These are phyloP conservation scores for Macrostomum lignano DNA, from an alignment of 1,140 invertebrate genomes.

Conservation along the genomic window DNA sequence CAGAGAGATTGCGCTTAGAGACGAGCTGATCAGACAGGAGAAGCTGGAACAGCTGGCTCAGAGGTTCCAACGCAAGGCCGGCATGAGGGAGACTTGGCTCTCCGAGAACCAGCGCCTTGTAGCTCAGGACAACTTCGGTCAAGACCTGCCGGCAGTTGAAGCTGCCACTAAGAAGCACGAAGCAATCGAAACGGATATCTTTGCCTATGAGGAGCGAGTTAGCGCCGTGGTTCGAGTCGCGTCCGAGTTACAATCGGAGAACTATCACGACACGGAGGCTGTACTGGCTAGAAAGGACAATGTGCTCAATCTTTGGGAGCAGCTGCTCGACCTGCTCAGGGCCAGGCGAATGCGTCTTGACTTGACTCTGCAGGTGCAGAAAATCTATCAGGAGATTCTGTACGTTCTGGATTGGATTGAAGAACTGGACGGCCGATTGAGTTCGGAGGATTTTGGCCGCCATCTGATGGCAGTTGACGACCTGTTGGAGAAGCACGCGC, in stretches of 20 bases:
- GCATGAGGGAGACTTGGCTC: slow-evolving; percentile 94
- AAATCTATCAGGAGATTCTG: slow-evolving; percentile 81
- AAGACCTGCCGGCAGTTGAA: slow-evolving; percentile 81
- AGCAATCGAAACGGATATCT: slow-evolving; percentile 96
- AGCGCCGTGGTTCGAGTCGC: slow-evolving; percentile 91
- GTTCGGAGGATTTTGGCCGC: slow-evolving; percentile 91
- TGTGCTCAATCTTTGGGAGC: slow-evolving; percentile 81
- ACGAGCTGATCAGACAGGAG: slow-evolving; percentile 80
- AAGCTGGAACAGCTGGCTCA: slow-evolving; percentile 89
- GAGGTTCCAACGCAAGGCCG: slow-evolving; percentile 90
- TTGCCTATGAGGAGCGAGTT: slow-evolving; percentile 92
- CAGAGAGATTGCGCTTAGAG: slow-evolving; percentile 54
- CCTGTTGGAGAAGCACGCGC: slow-evolving; percentile 76
- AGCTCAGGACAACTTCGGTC: slow-evolving; percentile 83
- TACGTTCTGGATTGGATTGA: slow-evolving; percentile 87
- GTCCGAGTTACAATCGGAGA: slow-evolving; percentile 72
- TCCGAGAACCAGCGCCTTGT: slow-evolving; percentile 93
- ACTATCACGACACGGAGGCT: slow-evolving; percentile 86
- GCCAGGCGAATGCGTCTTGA: slow-evolving; percentile 70
- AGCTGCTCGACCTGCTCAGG: slow-evolving; percentile 63
- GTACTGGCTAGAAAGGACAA: slow-evolving; percentile 86
- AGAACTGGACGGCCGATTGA: slow-evolving; percentile 41
- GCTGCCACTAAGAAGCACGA: slow-evolving; percentile 98
- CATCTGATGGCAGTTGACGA: slow-evolving; percentile 97
- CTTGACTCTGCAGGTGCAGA: slow-evolving; percentile 65